These are phyloP conservation scores for Cyprinella venusta DNA, from an alignment of 2,797 vertebrate genomes.

Conservation along the genomic window DNA sequence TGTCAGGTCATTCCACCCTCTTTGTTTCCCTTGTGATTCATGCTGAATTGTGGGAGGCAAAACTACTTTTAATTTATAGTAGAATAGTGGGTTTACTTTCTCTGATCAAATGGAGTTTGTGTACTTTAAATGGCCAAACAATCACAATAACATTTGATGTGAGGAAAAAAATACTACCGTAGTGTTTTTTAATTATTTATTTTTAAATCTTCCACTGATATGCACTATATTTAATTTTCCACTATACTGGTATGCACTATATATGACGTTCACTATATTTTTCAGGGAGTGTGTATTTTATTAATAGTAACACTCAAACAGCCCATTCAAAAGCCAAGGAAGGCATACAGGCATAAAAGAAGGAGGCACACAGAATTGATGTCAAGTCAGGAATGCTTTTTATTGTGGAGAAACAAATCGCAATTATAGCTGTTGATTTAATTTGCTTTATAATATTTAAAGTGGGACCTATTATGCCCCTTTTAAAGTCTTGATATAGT, in stretches of 20 bases:
- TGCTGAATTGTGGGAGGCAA: not conserved
- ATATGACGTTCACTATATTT: too few relatives aligned
- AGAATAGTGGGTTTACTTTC: slow-evolving; percentile 12
- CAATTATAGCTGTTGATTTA: not conserved
- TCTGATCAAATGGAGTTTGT: not conserved
- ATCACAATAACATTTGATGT: not conserved
- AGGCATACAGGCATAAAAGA: not conserved
- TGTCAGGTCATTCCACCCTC: not conserved
- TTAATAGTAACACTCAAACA: not conserved
- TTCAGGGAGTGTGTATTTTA: not conserved
- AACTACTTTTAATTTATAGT: not conserved
- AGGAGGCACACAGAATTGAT: not conserved
- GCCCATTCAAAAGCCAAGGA: not conserved
- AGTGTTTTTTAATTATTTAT: not conserved
- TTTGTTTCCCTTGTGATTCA: slow-evolving; percentile 7
- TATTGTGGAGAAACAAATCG: not conserved
- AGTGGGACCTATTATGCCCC: too few relatives aligned
- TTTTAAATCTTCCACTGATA: not conserved
- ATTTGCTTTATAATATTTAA: not conserved
- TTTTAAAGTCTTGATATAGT: too few relatives aligned
- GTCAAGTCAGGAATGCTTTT: not conserved
- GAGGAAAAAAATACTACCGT: not conserved
- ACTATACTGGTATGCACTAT: too few relatives aligned
- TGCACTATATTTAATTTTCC: not conserved
- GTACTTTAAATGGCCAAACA: not conserved